phyloP scores from a whole-genome alignment of 2,888 invertebrate species.

The Hoplodrina ambigua region DNA sequence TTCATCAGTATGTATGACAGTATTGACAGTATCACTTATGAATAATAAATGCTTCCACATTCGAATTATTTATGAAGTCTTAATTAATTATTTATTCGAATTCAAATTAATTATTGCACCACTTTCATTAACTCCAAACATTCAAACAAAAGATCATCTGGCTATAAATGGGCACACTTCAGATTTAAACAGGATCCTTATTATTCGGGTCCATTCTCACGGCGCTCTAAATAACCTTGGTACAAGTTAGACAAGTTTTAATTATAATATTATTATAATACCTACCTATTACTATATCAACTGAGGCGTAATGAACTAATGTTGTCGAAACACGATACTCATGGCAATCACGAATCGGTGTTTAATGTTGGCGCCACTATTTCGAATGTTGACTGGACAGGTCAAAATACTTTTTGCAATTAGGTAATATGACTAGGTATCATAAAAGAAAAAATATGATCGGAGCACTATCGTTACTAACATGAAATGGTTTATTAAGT shows the following conservation, averaged over 20 bases:
- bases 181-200: conserved; percentile 57
- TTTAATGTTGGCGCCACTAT: conserved; percentile 37
- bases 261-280: conserved; percentile 47
- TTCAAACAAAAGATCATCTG: conserved; percentile 44
- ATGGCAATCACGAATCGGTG: conserved; percentile 31
- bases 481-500: not conserved
- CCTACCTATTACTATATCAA: conserved; percentile 47
- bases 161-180: conserved; percentile 19
- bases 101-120: conserved; percentile 5
- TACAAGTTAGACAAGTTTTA: conserved; percentile 53
- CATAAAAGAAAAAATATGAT: conserved; percentile 1
- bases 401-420: conserved; percentile 20
- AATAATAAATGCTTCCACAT: not conserved
- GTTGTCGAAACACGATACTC: conserved; percentile 55
- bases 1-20: not conserved
- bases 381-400: conserved; percentile 22
- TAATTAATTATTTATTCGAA: too few relatives aligned
- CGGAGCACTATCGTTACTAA: not conserved
- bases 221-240: conserved; percentile 60
- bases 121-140: conserved; percentile 15
- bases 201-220: conserved; percentile 47
- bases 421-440: not conserved
- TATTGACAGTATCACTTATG: too few relatives aligned
- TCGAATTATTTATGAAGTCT: too few relatives aligned
- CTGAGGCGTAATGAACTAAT: conserved; percentile 48